Evolutionary conservation across 2,113 vertebrate genomes (phyloP).

Genomic region (Thryonomys swinderianus): DNA sequence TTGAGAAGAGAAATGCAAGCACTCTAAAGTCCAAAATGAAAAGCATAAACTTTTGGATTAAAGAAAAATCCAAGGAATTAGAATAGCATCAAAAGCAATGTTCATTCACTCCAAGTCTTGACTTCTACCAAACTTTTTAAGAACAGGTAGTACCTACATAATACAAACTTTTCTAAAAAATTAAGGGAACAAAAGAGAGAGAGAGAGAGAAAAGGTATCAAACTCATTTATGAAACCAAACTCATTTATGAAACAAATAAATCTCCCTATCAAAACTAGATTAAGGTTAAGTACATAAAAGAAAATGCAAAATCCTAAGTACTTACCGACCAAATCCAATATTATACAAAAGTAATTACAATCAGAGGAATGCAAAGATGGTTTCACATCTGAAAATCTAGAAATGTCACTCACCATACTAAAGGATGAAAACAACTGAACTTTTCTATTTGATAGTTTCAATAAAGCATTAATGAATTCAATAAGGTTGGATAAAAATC

Average conservation of each 20-base stretch:
- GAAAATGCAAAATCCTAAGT: conserved; percentile 18
- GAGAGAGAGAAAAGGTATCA: not conserved
- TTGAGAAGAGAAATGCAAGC: not conserved
- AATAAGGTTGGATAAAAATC: not conserved
- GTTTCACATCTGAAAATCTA: conserved; percentile 14
- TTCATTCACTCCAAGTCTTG: not conserved
- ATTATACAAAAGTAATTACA: not conserved
- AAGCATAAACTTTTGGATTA: conserved; percentile 26
- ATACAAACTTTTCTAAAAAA: conserved; percentile 11
- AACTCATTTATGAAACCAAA: conserved; percentile 27
- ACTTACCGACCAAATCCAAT: conserved; percentile 13
- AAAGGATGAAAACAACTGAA: not conserved
- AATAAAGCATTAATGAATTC: conserved; percentile 8
- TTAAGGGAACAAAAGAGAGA: not conserved
- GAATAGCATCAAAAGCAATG: conserved; percentile 24
- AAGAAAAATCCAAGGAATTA: conserved; percentile 8
- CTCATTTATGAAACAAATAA: conserved; percentile 25
- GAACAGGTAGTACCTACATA: not conserved
- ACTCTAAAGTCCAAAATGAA: conserved; percentile 28
- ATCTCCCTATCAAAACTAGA: not conserved
- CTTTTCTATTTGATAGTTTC: not conserved
- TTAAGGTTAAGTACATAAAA: not conserved
- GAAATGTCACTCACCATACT: not conserved
- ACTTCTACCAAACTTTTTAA: conserved; percentile 28
- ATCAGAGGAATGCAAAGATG: not conserved